Base-by-base conservation (phyloP, 2,888 invertebrate genomes). In the Candidula unifasciata region DNA sequence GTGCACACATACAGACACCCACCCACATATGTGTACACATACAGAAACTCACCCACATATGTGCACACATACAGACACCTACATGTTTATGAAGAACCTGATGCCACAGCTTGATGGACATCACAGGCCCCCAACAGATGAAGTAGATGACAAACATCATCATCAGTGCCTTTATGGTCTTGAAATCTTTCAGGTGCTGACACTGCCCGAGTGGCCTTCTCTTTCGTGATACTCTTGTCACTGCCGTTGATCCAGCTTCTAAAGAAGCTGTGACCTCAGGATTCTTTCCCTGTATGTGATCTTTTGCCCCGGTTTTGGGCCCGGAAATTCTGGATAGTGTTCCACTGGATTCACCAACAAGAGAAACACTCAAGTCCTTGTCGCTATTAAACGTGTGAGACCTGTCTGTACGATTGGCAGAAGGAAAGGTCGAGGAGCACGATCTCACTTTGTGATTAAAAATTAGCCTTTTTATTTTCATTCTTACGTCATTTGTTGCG, bases 121-220 rank as follows among this genome's bases (percentile, higher is more conserved):
- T 77, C 52, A 60, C 27, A 3, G 83, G 83, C 2, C 37, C 33
- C 83, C 83, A 83, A 44, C 83, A 83, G 5, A 83, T 57, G 69
- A 76, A 78, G 64, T 69, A 83, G 21, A 79, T 78, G 6, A 30
- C 73, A 37, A 78, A 78, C 83, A 83, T 83, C 69, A 69, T 35
- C 69, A 69, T 78, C 30, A 83, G 54, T 8, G 71, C 79, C 69
- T 83, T 83, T 0, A 83, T 71, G 6, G 83, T 83, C 33, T 79
- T 69, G 21, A 83, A 33, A 44, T 83, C 83, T 57, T 76, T 74
- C 6, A 82, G 54, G 66, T 76, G 82, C 73, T 81, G 81, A 73
- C 81, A 81, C 27, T 37, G 71, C 2, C 57, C 44, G 3, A 68
- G 3, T 0, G n/a, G 27, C 16, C 3, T 52, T 68, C 52, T 69